These are phyloP conservation scores for Mastigias papua DNA, from an alignment of 30 jellyfish, hydroid and myxozoan species.

Conservation along the genomic window DNA sequence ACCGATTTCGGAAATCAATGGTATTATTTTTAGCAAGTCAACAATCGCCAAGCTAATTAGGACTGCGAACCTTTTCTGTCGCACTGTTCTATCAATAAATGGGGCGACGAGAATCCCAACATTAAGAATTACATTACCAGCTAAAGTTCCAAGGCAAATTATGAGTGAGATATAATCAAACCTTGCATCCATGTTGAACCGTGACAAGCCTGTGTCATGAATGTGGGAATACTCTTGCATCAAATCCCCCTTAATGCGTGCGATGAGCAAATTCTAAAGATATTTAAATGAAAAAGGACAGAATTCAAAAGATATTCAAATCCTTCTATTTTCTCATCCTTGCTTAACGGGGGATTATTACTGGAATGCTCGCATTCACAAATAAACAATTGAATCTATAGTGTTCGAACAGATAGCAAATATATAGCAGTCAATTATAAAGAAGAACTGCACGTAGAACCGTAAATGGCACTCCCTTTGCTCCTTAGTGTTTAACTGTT, in stretches of 20 bases:
- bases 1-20: conserved; percentile 29
- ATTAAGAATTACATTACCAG: conserved; percentile 19
- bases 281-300: neutral
- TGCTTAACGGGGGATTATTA: neutral
- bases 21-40: conserved; percentile 47
- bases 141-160: conserved; percentile 3
- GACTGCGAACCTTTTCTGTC: conserved; percentile 38
- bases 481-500: neutral
- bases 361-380: neutral
- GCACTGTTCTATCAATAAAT: neutral
- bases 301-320: conserved; percentile 5
- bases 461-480: neutral
- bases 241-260: neutral
- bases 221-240: neutral
- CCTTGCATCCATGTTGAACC: conserved; percentile 4
- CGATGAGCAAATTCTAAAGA: conserved; percentile 1
- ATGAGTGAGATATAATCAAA: conserved; percentile 11
- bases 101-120: conserved; percentile 41
- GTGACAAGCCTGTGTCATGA: neutral
- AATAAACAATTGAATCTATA: neutral
- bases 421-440: neutral
- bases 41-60: conserved; percentile 65
- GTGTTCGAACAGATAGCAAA: neutral
- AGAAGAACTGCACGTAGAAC: neutral
- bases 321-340: neutral